These are phyloP conservation scores for Phaethon lepturus DNA, from an alignment of 2,113 vertebrate species.

Conservation along the genomic window DNA sequence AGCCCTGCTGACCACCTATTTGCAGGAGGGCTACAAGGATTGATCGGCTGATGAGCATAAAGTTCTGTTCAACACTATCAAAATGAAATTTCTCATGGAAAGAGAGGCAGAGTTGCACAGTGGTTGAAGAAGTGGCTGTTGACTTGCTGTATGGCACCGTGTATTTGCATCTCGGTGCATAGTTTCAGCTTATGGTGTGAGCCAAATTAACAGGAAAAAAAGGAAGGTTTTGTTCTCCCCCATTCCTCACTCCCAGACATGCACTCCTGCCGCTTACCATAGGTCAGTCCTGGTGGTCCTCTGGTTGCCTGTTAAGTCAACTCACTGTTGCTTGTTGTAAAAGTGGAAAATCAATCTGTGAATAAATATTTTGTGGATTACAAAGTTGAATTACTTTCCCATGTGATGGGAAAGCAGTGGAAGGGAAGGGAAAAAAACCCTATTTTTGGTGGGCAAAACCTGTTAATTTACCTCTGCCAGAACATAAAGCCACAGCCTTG, in stretches of 20 bases:
- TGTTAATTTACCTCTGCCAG: not conserved
- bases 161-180: not conserved
- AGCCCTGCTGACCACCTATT: not conserved
- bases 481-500: not conserved
- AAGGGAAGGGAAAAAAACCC: not conserved
- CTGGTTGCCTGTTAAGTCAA: not conserved
- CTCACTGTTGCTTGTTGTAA: not conserved
- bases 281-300: not conserved
- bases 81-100: not conserved
- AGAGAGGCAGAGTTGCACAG: not conserved
- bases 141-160: fast-evolving
- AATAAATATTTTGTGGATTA: not conserved
- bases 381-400: not conserved
- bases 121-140: not conserved
- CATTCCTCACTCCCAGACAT: not conserved
- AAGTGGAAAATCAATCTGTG: not conserved
- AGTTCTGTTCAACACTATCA: not conserved
- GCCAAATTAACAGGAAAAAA: not conserved
- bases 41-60: not conserved
- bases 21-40: not conserved
- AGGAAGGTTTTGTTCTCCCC: not conserved
- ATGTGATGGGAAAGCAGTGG: not conserved
- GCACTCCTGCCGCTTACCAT: not conserved
- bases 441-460: not conserved
- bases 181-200: not conserved